These are phyloP conservation scores for Thalassophryne amazonica DNA, from an alignment of 2,797 vertebrate genomes.

Conservation along the genomic window DNA sequence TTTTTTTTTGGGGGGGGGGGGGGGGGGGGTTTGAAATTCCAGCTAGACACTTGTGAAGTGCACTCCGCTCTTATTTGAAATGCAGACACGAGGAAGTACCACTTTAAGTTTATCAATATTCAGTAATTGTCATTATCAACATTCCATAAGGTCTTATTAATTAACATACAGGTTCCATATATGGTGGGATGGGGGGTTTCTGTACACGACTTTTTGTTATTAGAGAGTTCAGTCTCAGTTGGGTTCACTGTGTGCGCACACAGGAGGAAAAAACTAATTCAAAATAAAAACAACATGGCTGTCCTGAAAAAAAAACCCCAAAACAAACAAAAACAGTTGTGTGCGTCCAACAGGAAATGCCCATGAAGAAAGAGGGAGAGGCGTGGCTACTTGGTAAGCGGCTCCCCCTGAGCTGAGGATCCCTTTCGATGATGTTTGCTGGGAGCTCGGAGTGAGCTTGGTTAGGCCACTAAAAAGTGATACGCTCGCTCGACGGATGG, in stretches of 20 bases:
- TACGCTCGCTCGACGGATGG: constrained; percentile 21
- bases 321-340: constrained; percentile 66
- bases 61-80: constrained; percentile 79
- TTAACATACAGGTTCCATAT: constrained; percentile 77
- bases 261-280: constrained; percentile 31
- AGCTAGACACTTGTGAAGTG: constrained; percentile 84
- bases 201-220: constrained; percentile 69
- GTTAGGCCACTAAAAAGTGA: constrained; percentile 4
- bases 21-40: constrained; percentile 57
- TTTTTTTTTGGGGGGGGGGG: too few species aligned
- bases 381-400: constrained; percentile 67
- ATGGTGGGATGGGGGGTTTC: constrained; percentile 69
- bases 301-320: constrained; percentile 72
- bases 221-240: constrained; percentile 66
- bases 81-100: constrained; percentile 80
- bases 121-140: constrained; percentile 77
- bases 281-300: constrained; percentile 55
- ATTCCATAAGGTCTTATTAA: constrained; percentile 82
- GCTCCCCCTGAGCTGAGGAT: constrained; percentile 58
- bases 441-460: constrained; percentile 5
- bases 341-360: constrained; percentile 78
- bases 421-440: constrained; percentile 22
- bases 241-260: constrained; percentile 52
- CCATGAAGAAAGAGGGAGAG: constrained; percentile 76
- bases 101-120: constrained; percentile 76